Evolutionary conservation across 1,140 invertebrate species (phyloP).

Genomic region (Holcopasites calliopsidis): DNA sequence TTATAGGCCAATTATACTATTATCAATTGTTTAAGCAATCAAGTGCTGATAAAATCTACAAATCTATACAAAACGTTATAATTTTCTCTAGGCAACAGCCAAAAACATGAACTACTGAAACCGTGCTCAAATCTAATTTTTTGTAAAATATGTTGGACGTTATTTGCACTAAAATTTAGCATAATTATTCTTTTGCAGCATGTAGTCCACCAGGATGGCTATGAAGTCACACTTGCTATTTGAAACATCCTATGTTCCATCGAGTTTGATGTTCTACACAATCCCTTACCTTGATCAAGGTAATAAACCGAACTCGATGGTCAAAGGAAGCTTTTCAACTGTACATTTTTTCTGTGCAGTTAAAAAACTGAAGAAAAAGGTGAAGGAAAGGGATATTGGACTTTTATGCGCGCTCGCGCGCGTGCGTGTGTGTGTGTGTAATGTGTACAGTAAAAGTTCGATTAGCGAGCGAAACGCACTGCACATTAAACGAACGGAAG

Average conservation of each 20-base stretch:
- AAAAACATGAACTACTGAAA: not conserved
- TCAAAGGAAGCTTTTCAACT: slow-evolving; percentile 32
- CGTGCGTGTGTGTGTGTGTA: too few relatives aligned
- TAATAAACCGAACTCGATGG: slow-evolving; percentile 22
- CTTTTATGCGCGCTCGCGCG: too few relatives aligned
- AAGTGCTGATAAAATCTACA: not conserved
- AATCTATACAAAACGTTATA: not conserved
- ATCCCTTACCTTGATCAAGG: not conserved
- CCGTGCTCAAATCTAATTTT: too few relatives aligned
- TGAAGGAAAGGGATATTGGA: too few relatives aligned
- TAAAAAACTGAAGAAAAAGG: not conserved
- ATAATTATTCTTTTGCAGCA: too few relatives aligned
- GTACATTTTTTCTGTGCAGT: slow-evolving; percentile 42
- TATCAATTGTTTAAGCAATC: too few relatives aligned
- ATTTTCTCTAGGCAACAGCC: not conserved
- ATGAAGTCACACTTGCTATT: slow-evolving; percentile 25
- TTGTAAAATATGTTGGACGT: too few relatives aligned
- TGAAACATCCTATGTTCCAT: slow-evolving; percentile 19
- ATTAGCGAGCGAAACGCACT: too few relatives aligned
- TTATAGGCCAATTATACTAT: too few relatives aligned
- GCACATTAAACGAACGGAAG: too few relatives aligned
- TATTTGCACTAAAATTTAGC: too few relatives aligned
- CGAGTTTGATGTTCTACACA: not conserved
- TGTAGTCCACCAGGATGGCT: slow-evolving; percentile 28
- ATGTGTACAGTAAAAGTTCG: too few relatives aligned